Conservation (phyloP, 2,797 vertebrate species). For the Clarias pachynema region DNA sequence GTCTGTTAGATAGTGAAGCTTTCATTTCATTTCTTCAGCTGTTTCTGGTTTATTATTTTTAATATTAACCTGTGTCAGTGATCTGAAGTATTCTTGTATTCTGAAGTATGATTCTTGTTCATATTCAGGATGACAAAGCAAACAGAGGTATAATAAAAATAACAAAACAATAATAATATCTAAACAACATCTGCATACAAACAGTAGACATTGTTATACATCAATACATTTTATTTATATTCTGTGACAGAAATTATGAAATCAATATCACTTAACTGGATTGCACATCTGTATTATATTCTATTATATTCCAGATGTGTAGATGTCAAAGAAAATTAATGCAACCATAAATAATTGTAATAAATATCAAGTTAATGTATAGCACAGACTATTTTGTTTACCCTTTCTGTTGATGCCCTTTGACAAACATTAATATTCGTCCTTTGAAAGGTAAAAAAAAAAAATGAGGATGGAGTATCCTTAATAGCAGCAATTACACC, state of each 20-base stretch:
- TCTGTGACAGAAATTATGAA: constrained; percentile 80
- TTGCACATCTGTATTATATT: constrained; percentile 76
- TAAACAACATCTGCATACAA: constrained; percentile 12
- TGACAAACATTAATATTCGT: constrained; percentile 31
- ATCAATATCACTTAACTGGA: constrained; percentile 65
- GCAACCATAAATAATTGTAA: constrained; percentile 99
- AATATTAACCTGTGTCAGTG: no score
- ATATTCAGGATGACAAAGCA: no score
- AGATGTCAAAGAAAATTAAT: constrained; percentile 88
- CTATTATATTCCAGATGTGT: constrained; percentile 80
- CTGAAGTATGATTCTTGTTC: no score
- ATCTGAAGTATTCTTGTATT: no score
- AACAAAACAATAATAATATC: neutral
- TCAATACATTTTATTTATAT: constrained; percentile 79
- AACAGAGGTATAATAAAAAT: no score
- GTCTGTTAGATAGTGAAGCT: neutral
- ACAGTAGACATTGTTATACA: constrained; percentile 60
- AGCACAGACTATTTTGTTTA: constrained; percentile 72
- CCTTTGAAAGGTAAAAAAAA: constrained; percentile 46
- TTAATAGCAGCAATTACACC: constrained; percentile 78
- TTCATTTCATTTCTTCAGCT: neutral
- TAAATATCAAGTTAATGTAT: constrained; percentile 89
- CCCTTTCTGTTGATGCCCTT: no score
- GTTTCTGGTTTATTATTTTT: no score
- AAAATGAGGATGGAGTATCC: constrained; percentile 59